phyloP scores from a whole-genome alignment of 2,113 vertebrate species.

The Eulacestoma nigropectus region DNA sequence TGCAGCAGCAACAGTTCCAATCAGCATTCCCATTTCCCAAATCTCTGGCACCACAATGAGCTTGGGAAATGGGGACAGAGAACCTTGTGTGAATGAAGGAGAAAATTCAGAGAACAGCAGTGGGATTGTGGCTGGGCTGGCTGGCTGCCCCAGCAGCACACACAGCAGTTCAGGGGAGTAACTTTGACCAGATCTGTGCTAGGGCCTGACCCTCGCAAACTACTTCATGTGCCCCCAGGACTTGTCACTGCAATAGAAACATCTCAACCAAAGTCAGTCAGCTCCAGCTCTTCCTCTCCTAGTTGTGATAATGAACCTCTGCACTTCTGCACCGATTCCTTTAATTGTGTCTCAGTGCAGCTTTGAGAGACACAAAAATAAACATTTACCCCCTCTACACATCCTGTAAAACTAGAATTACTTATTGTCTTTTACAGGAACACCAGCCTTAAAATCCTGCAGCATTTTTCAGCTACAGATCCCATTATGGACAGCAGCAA shows the following conservation, averaged over 20 bases:
- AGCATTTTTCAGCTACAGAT: background rate
- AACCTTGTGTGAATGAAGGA: background rate
- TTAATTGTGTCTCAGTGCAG: background rate
- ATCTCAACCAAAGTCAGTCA: background rate
- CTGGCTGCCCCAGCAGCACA: background rate
- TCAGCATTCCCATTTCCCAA: background rate
- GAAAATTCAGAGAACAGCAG: background rate
- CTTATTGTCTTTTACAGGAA: background rate
- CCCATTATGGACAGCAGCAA: background rate
- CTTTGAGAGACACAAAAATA: background rate
- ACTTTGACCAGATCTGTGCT: background rate
- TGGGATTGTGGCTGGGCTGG: background rate
- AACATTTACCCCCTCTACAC: background rate
- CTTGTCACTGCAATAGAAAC: background rate
- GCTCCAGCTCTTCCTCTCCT: background rate
- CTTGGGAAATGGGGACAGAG: background rate
- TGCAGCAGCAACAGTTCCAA: background rate
- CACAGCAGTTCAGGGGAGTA: background rate
- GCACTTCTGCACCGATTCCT: fast-evolving
- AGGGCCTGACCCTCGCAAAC: background rate
- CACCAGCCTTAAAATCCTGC: background rate
- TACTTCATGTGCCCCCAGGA: background rate
- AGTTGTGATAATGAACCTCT: background rate
- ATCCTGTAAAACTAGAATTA: background rate
- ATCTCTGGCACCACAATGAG: background rate